These are phyloP conservation scores for Ianthella basta DNA, from an alignment of 37 sponge, comb jelly and placozoan genomes.

Conservation along the genomic window DNA sequence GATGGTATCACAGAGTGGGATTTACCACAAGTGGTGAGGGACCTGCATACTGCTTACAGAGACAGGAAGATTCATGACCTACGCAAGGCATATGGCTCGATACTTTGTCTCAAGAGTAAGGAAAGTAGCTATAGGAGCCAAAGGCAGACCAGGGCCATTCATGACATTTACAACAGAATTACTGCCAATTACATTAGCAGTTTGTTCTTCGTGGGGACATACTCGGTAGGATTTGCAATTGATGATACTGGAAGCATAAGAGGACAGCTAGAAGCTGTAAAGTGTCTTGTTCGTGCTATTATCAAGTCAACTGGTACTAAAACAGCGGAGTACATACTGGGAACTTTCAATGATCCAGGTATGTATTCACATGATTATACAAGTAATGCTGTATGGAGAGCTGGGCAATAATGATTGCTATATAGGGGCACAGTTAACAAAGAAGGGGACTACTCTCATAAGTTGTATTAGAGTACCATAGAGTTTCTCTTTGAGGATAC, in stretches of 20 bases:
- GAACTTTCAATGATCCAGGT: constrained; percentile 34
- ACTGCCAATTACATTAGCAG: background rate
- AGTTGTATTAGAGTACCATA: too few relatives aligned
- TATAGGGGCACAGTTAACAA: too few relatives aligned
- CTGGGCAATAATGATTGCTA: background rate
- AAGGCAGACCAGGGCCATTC: too few relatives aligned
- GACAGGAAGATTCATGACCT: background rate
- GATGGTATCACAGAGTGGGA: too few relatives aligned
- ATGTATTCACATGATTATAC: background rate
- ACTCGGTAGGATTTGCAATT: constrained; percentile 20
- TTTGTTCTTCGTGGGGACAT: background rate
- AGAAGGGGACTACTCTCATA: too few relatives aligned
- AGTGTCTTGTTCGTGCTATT: constrained; percentile 24
- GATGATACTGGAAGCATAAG: constrained; percentile 31
- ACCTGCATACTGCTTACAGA: background rate
- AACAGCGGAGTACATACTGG: constrained; percentile 23
- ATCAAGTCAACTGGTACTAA: background rate
- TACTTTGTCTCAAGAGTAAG: background rate
- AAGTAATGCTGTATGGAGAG: too few relatives aligned
- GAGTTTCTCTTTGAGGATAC: background rate
- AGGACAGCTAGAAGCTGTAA: constrained; percentile 1
- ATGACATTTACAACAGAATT: background rate
- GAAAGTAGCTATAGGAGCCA: background rate
- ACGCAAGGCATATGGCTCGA: background rate
- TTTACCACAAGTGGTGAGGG: too few relatives aligned